A percentile compares a stretch with the other conserved stretches of the same genome.
Conservation (phyloP, 1,140 invertebrate genomes). For the Mizuhopecten yessoensis region DNA sequence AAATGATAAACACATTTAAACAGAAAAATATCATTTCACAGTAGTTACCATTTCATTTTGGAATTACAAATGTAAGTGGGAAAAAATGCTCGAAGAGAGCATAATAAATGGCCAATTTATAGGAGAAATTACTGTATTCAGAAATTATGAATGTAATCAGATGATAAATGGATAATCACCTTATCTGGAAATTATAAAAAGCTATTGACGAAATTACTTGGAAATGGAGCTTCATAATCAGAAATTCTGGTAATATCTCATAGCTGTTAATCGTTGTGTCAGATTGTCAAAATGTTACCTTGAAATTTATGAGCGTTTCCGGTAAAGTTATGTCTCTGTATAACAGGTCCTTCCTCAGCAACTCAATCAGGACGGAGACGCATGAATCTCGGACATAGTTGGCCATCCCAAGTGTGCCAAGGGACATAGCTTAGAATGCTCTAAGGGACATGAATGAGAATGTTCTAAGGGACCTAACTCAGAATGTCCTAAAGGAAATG, state of each 20-base stretch:
- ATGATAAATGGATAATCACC: no score
- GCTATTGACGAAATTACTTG: background rate
- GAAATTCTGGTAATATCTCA: background rate
- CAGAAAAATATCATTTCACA: no score
- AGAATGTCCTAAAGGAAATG: background rate
- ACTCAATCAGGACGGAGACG: slow-evolving; percentile 22
- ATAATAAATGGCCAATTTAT: background rate
- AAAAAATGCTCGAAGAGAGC: no score
- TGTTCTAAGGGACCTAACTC: no score
- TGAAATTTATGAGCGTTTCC: background rate
- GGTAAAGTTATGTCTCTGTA: background rate
- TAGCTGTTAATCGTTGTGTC: background rate
- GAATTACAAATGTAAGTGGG: no score
- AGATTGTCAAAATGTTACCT: background rate
- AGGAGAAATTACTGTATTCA: background rate
- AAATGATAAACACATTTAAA: background rate
- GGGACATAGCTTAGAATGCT: background rate
- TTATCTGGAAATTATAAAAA: background rate
- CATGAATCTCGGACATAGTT: slow-evolving; percentile 26
- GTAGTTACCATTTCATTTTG: no score
- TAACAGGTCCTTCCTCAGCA: slow-evolving; percentile 7
- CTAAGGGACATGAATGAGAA: no score
- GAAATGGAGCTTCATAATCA: no score
- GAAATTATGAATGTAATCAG: no score
- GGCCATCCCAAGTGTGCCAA: background rate